phyloP scores from a whole-genome alignment of 2,113 vertebrate species.

The Butorides virescens region DNA sequence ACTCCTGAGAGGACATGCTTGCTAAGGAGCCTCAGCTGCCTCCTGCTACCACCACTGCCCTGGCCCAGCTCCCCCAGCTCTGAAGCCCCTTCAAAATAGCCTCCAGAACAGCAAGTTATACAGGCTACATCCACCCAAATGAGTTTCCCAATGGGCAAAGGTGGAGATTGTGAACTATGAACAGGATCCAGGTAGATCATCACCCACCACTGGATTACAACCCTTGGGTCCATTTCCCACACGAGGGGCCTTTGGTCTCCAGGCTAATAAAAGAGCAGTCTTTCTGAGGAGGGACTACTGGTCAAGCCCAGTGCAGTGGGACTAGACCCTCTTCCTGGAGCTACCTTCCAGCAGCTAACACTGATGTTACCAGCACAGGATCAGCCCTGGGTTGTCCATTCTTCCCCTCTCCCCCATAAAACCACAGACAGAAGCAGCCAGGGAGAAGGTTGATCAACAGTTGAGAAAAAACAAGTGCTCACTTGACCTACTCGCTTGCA shows the following conservation, averaged over 20 bases:
- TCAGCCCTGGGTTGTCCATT: accelerated
- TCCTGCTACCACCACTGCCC: neutral
- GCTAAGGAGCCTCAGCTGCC: neutral
- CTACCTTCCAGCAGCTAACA: neutral
- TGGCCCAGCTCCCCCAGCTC: neutral
- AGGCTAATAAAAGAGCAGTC: neutral
- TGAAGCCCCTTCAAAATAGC: neutral
- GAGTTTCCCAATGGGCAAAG: neutral
- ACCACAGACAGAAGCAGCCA: neutral
- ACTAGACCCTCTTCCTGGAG: neutral
- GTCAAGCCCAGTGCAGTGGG: neutral
- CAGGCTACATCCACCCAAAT: neutral
- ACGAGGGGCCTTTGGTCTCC: neutral
- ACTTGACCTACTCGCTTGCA: neutral
- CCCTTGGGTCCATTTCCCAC: neutral
- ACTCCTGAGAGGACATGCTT: neutral
- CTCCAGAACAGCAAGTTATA: neutral
- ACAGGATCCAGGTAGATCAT: neutral
- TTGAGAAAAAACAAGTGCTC: neutral
- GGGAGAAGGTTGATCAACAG: neutral
- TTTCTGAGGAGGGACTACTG: neutral
- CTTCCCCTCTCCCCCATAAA: neutral
- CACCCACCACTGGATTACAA: neutral
- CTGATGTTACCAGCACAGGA: neutral
- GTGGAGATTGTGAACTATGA: neutral